These are phyloP conservation scores for Thymallus thymallus DNA, from an alignment of 2,113 vertebrate genomes.

Conservation along the genomic window DNA sequence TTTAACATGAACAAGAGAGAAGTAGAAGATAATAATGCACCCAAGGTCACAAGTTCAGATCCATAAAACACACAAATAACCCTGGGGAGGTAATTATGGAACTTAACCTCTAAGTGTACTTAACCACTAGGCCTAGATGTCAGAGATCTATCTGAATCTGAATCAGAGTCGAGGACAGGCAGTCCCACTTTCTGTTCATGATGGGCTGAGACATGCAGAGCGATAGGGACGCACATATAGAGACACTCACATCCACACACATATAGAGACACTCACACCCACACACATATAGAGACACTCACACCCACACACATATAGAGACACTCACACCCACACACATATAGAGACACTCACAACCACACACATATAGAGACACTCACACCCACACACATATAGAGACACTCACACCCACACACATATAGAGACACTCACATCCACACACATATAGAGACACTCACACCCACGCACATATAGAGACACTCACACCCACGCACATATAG, in stretches of 20 bases:
- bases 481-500: too few species aligned
- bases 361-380: too few species aligned
- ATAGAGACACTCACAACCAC: too few species aligned
- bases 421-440: too few species aligned
- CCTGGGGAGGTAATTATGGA: conserved; percentile 37
- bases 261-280: not conserved
- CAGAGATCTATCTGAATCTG: conserved; percentile 22
- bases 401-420: too few species aligned
- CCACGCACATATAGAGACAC: too few species aligned
- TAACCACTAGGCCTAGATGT: conserved; percentile 21
- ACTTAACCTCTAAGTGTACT: conserved; percentile 26
- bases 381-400: too few species aligned
- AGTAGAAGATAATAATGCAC: conserved; percentile 38
- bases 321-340: too few species aligned
- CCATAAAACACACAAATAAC: conserved; percentile 48
- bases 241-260: not conserved
- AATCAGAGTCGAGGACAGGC: conserved; percentile 8
- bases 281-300: not conserved
- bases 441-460: too few species aligned
- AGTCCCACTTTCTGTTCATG: not conserved
- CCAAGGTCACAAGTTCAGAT: conserved; percentile 58
- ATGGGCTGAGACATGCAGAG: not conserved
- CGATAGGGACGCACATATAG: not conserved
- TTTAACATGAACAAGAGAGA: conserved; percentile 43
- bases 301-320: too few species aligned